Evolutionary conservation across 2,888 invertebrate genomes (phyloP).

Genomic region (Brenthis ino): DNA sequence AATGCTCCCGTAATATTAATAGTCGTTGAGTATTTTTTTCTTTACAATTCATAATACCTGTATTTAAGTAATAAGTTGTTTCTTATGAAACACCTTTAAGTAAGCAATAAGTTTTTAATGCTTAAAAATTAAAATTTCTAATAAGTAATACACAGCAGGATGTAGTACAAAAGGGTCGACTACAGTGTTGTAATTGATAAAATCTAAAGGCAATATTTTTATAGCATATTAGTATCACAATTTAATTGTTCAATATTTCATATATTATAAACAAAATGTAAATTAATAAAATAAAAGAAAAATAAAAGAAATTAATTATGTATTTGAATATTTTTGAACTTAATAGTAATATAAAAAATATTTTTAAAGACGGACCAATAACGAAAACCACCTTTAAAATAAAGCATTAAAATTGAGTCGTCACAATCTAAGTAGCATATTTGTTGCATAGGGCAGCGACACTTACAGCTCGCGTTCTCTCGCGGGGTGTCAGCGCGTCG

Average conservation of each 20-base stretch:
- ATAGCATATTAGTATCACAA: no score
- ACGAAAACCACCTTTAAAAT: no score
- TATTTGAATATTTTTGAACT: no score
- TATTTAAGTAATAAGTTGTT: constrained; percentile 13
- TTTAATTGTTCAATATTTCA: no score
- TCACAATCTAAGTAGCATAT: not conserved
- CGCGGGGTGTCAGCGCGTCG: constrained; percentile 52
- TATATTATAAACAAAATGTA: no score
- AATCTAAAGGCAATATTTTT: no score
- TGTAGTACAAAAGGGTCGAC: no score
- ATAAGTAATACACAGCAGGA: constrained; percentile 5
- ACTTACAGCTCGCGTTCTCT: constrained; percentile 31
- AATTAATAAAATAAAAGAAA: no score
- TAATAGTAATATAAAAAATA: no score
- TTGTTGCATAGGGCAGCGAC: constrained; percentile 22
- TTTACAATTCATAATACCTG: constrained; percentile 11
- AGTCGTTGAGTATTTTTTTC: constrained; percentile 1
- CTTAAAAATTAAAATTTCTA: constrained; percentile 14
- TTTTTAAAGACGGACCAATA: no score
- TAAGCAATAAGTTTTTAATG: constrained; percentile 1
- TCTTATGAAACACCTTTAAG: not conserved
- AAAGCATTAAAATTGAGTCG: not conserved
- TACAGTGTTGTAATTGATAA: no score
- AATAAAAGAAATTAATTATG: no score
- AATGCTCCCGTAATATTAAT: constrained; percentile 14